A percentile compares a stretch with the other conserved stretches of the same genome.
phyloP scores from a whole-genome alignment of 92 coral and sea anemone species.

The Phenganax subtilis region DNA sequence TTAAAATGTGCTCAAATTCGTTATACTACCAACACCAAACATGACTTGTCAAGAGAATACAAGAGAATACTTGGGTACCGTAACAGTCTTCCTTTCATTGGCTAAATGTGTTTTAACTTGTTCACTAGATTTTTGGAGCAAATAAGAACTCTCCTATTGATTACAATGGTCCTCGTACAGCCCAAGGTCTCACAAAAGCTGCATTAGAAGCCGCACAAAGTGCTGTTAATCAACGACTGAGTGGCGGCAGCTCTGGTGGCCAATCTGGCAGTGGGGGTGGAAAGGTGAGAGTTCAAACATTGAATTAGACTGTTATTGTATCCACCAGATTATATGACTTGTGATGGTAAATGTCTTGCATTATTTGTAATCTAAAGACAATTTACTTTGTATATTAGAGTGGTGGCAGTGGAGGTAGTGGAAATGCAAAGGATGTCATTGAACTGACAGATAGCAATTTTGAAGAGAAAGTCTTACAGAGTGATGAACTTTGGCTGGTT shows the following conservation, averaged over 20 bases:
- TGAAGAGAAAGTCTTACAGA: slow-evolving; percentile 76
- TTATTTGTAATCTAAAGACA: not conserved
- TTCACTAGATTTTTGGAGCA: slow-evolving; percentile 79
- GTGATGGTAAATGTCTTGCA: too few relatives aligned
- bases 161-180: slow-evolving; percentile 90
- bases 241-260: slow-evolving; percentile 69
- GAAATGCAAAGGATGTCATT: slow-evolving; percentile 70
- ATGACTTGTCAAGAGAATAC: too few relatives aligned
- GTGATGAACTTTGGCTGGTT: slow-evolving; percentile 87
- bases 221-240: slow-evolving; percentile 66
- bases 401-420: slow-evolving; percentile 59
- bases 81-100: not conserved
- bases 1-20: not conserved
- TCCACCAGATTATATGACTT: too few relatives aligned
- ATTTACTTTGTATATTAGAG: not conserved
- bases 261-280: slow-evolving; percentile 52
- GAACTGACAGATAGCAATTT: slow-evolving; percentile 90
- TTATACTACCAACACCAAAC: too few relatives aligned
- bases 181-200: slow-evolving; percentile 71
- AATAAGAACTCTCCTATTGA: slow-evolving; percentile 87
- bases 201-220: slow-evolving; percentile 68
- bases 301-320: too few relatives aligned
- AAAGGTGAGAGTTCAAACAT: not conserved
- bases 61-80: not conserved
- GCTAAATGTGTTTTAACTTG: not conserved